Percentiles rank a stretch among this genome's conserved stretches.
Conservation (phyloP, 1,140 invertebrate species). For the Drosophila quadrilineata region DNA sequence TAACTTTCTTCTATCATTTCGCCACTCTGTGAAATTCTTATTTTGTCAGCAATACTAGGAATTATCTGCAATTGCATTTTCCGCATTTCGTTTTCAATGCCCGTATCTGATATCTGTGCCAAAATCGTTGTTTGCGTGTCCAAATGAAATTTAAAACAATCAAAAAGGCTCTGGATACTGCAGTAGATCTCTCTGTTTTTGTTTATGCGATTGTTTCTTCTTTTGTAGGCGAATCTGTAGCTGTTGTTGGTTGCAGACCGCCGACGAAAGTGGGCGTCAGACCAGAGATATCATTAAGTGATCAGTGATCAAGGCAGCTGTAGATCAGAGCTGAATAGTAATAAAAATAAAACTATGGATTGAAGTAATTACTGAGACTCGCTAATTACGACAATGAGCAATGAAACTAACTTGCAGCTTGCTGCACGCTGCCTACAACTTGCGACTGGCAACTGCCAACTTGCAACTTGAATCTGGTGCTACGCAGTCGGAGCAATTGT, state of each 20-base stretch:
- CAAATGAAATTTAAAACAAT: conserved; percentile 36
- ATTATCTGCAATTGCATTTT: conserved; percentile 40
- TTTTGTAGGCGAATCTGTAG: conserved; percentile 15
- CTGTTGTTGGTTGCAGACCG: conserved; percentile 21
- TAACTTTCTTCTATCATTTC: conserved; percentile 43
- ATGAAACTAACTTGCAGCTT: conserved; percentile 48
- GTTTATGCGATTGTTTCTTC: not conserved
- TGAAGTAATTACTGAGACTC: conserved; percentile 67
- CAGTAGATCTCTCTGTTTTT: not conserved
- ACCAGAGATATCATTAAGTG: conserved; percentile 46
- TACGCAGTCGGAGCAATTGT: conserved; percentile 42
- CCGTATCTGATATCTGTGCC: conserved; percentile 42
- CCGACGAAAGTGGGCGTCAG: conserved; percentile 72
- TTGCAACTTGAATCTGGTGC: no score
- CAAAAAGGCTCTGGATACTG: conserved; percentile 22
- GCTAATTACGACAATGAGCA: conserved; percentile 74
- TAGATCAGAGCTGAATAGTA: conserved; percentile 10
- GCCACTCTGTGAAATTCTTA: conserved; percentile 46
- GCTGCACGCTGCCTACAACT: no score
- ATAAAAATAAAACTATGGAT: conserved; percentile 29
- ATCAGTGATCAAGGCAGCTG: conserved; percentile 7
- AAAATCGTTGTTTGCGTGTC: conserved; percentile 60
- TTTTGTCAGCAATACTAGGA: conserved; percentile 11
- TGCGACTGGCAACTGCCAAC: no score
- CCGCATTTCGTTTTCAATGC: conserved; percentile 69